These are phyloP conservation scores for Spongia lamella DNA, from an alignment of 37 sponge, comb jelly and placozoan species.

Conservation along the genomic window DNA sequence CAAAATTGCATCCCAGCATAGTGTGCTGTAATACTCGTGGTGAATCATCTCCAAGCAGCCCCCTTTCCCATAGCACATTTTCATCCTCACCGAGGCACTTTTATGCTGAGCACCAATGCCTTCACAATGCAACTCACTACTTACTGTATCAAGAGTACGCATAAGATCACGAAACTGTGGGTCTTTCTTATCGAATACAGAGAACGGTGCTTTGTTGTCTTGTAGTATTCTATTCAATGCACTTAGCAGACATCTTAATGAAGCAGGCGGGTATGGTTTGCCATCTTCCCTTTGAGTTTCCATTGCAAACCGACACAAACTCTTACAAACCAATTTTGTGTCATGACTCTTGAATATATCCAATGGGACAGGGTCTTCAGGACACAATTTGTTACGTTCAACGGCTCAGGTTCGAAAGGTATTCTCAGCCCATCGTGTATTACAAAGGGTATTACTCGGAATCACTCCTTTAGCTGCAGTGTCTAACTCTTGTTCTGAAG, in stretches of 20 bases:
- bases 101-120: constrained; percentile 33
- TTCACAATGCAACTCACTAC: constrained; percentile 26
- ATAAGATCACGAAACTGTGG: constrained; percentile 16
- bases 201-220: constrained; percentile 22
- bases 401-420: constrained; percentile 14
- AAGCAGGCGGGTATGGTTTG: constrained; percentile 6
- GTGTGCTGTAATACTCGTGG: constrained; percentile 21
- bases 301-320: constrained; percentile 12
- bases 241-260: constrained; percentile 14
- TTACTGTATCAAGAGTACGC: constrained; percentile 20
- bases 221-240: constrained; percentile 21
- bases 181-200: constrained; percentile 21
- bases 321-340: constrained; percentile 15
- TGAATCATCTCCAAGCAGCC: constrained; percentile 7
- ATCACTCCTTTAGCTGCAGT: no score
- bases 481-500: no score
- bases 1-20: constrained; percentile 42
- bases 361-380: constrained; percentile 1
- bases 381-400: background rate
- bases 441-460: constrained; percentile 9
- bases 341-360: constrained; percentile 12
- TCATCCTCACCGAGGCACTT: constrained; percentile 42
- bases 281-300: constrained; percentile 25
- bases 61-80: constrained; percentile 23
- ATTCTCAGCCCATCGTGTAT: constrained; percentile 9